phyloP scores from a whole-genome alignment of 2,888 invertebrate species.

The Cantharis rustica region DNA sequence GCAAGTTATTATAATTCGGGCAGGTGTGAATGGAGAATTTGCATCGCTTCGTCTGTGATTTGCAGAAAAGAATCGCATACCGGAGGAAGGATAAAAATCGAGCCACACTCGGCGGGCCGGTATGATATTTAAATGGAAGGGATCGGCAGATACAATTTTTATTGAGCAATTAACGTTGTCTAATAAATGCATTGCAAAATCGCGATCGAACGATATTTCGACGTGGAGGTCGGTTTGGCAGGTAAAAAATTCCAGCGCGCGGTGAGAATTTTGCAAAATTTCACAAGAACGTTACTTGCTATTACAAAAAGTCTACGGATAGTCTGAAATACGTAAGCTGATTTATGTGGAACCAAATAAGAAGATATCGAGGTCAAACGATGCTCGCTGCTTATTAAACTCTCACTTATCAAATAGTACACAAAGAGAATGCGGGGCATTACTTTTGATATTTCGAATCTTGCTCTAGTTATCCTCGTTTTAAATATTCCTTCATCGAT shows the following conservation, averaged over 20 bases:
- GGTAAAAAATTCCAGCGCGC: neutral
- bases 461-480: neutral
- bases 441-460: neutral
- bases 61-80: neutral
- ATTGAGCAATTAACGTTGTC: neutral
- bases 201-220: neutral
- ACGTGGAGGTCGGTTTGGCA: neutral
- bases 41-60: neutral
- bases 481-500: neutral
- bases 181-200: neutral
- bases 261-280: neutral
- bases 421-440: neutral
- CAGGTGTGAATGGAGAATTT: neutral
- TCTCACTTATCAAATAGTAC: neutral
- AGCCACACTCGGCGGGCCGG: no score
- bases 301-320: neutral
- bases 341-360: conserved; percentile 1
- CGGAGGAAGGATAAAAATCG: neutral
- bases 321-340: neutral
- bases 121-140: neutral
- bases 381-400: neutral
- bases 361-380: conserved; percentile 6
- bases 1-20: neutral
- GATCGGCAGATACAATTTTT: neutral
- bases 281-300: neutral